Percentiles rank a stretch among this genome's conserved stretches.
Conservation (phyloP, 1,140 invertebrate species). For the Brachionus calyciflorus region DNA sequence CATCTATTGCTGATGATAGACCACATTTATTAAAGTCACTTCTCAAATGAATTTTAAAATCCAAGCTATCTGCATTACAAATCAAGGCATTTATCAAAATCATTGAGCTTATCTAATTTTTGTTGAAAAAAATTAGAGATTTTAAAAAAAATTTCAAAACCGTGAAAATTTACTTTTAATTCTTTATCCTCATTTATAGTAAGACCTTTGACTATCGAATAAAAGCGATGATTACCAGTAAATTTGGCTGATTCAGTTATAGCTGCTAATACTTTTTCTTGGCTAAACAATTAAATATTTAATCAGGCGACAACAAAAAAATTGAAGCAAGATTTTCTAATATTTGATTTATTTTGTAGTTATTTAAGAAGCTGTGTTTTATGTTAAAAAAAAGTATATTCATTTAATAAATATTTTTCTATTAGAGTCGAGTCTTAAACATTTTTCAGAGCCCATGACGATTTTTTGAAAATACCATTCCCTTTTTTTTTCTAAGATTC, state of each 20-base stretch:
- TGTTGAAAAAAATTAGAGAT: no score
- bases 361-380: no score
- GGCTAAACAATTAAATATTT: neutral
- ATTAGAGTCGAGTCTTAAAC: no score
- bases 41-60: slow-evolving; percentile 84
- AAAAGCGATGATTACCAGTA: slow-evolving; percentile 2
- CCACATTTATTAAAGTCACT: slow-evolving; percentile 93
- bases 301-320: no score
- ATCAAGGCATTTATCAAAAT: slow-evolving; percentile 40
- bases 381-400: no score
- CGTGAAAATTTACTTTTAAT: slow-evolving; percentile 28
- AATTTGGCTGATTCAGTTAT: slow-evolving; percentile 32
- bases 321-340: no score
- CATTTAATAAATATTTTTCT: no score
- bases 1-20: slow-evolving; percentile 75
- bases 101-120: slow-evolving; percentile 45
- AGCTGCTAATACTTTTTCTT: slow-evolving; percentile 34
- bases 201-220: slow-evolving; percentile 18
- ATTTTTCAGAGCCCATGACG: no score
- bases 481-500: no score
- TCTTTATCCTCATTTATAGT: slow-evolving; percentile 24
- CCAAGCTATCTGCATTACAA: slow-evolving; percentile 63
- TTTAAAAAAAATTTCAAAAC: neutral
- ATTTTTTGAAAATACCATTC: no score
- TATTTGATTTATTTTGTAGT: no score